Evolutionary conservation across 1,140 invertebrate species (phyloP).

Genomic region (Cyclargus thomasi): DNA sequence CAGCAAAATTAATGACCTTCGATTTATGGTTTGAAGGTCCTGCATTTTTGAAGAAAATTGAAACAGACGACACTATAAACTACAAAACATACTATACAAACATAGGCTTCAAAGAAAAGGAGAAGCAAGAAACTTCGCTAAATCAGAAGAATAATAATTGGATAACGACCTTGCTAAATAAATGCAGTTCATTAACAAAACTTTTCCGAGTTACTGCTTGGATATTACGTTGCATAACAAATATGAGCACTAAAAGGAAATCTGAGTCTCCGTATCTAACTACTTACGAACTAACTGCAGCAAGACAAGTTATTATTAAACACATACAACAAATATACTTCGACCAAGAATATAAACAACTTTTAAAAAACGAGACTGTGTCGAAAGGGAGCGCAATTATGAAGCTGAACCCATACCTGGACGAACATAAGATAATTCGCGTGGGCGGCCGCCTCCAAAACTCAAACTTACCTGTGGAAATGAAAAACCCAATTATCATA

Average conservation of each 20-base stretch:
- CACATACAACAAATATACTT: no score
- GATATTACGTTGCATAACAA: constrained; percentile 24
- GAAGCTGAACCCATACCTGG: constrained; percentile 16
- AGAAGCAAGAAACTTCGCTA: no score
- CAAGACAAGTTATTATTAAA: no score
- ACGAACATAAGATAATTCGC: constrained; percentile 31
- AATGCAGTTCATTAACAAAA: constrained; percentile 24
- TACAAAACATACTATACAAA: no score
- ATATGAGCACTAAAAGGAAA: constrained; percentile 17
- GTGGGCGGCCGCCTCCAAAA: constrained; percentile 34
- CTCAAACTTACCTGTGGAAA: constrained; percentile 21
- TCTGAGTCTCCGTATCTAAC: neutral
- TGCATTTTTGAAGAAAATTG: no score
- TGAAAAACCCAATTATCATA: constrained; percentile 30
- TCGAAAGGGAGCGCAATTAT: no score
- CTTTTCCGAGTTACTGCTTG: constrained; percentile 23
- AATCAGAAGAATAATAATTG: constrained; percentile 3
- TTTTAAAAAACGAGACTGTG: no score
- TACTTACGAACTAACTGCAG: no score
- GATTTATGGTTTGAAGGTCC: no score
- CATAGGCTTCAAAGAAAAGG: no score
- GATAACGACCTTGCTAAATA: constrained; percentile 19
- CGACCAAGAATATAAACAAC: no score
- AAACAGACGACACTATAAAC: no score
- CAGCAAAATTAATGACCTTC: neutral